Evolutionary conservation across 2,888 invertebrate species (phyloP).

Genomic region (Diploptera punctata): DNA sequence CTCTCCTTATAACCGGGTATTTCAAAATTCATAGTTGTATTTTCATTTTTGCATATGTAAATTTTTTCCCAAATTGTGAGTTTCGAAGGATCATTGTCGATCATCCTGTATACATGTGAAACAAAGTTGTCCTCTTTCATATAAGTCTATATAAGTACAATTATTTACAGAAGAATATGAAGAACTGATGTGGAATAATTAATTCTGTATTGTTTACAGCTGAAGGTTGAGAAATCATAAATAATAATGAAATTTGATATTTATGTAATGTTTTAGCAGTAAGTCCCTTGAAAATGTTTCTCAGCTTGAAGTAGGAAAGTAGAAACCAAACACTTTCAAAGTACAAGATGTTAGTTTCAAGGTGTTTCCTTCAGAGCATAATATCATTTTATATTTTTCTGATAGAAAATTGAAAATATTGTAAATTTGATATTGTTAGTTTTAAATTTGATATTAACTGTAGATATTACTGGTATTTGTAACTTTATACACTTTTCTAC

Average conservation of each 20-base stretch:
- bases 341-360: background rate
- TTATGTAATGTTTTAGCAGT: background rate
- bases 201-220: background rate
- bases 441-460: background rate
- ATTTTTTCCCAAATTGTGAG: no score
- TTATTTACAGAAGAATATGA: no score
- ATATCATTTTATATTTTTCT: constrained; percentile 19
- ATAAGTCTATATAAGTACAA: no score
- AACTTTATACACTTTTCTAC: background rate
- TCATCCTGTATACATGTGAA: no score
- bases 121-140: no score
- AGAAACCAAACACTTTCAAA: background rate
- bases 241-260: background rate
- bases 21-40: no score
- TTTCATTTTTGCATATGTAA: no score
- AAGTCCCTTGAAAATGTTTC: background rate
- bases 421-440: constrained; percentile 6
- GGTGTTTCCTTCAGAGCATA: background rate
- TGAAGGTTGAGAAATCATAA: background rate
- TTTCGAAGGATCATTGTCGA: no score
- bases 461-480: background rate
- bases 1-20: no score
- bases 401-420: background rate
- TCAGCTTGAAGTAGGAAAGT: no score
- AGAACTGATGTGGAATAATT: background rate